Base-by-base conservation (phyloP, 2,888 invertebrate species). In the Ischnura elegans region DNA sequence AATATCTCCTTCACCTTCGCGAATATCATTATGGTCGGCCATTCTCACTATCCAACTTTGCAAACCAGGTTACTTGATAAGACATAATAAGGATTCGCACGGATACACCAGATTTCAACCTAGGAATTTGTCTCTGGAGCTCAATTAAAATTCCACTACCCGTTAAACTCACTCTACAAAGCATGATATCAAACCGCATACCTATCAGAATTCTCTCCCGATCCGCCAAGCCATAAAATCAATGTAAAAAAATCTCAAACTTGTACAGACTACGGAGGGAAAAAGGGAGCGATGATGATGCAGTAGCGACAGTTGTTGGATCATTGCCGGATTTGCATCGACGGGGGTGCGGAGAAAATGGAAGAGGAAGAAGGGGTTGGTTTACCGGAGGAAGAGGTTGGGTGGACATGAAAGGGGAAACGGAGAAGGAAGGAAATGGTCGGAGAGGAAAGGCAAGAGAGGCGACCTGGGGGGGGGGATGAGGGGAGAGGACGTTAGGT, bases 341-440 rank as follows among this genome's bases (percentile, higher is more conserved):
- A 29, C 36, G 42, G 55, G 61, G 61, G 42, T 42, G 42, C 42
- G 6, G 93, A 93, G 93, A n/a, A 66, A 55, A 46, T 66, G 47
- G 43, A n/a, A 61, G 42, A 47, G 43, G 43, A 4, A 86, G 36
- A 42, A 76, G 36, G 25, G 93, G 61, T 46, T 6, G 29, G 87
- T n/a, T 76, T 76, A 76, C 36, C 76, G 47, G 93, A 76, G 87
- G 87, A 87, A 55, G 87, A 46, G 93, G 84, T 29, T n/a, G 87
- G 61, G 42, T 10, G 8, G 29, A 87, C 13, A 85, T 86, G 42
- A 55, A 25, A 55, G 55, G 87, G 42, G 21, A 36, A 55, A 51
- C 5, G 87, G 29, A 51, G 47, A 47, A 25, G 87, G 29, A 51
- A 51, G 29, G 29, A 47, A 19, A 45, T 8, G 29, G 46, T 13